Evolutionary conservation across 2,797 vertebrate species (phyloP).

Genomic region (Poecilia gillii): DNA sequence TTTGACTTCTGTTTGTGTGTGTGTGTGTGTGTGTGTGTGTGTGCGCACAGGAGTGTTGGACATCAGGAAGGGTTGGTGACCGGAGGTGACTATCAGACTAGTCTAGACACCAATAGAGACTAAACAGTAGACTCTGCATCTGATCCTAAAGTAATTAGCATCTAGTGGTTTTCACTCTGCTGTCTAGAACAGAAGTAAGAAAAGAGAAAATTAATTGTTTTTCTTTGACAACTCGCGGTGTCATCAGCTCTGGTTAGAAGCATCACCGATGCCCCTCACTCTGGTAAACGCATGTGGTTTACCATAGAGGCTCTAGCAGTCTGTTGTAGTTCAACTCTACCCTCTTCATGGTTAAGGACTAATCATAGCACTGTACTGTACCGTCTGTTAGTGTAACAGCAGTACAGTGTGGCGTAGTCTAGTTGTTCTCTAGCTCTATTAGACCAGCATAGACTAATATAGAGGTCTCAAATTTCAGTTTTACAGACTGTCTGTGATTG

Average conservation of each 20-base stretch:
- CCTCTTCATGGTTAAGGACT: constrained; percentile 83
- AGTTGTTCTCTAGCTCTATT: constrained; percentile 82
- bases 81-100: constrained; percentile 89
- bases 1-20: constrained; percentile 79
- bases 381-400: constrained; percentile 81
- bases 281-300: constrained; percentile 77
- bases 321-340: constrained; percentile 80
- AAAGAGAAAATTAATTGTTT: constrained; percentile 22
- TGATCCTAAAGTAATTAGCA: constrained; percentile 82
- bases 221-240: constrained; percentile 48
- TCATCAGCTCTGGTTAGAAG: constrained; percentile 65
- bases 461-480: constrained; percentile 77
- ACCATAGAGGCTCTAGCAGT: constrained; percentile 75
- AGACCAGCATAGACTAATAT: constrained; percentile 86
- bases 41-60: constrained; percentile 86
- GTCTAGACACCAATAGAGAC: constrained; percentile 83
- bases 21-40: constrained; percentile 82
- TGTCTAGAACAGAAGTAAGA: constrained; percentile 70
- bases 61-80: constrained; percentile 83
- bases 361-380: constrained; percentile 84
- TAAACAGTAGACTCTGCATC: constrained; percentile 85
- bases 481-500: constrained; percentile 73
- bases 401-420: constrained; percentile 83
- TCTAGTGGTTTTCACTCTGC: constrained; percentile 82
- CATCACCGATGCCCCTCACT: constrained; percentile 57